phyloP scores from a whole-genome alignment of 2,888 invertebrate genomes.

The Dynastes tityus region DNA sequence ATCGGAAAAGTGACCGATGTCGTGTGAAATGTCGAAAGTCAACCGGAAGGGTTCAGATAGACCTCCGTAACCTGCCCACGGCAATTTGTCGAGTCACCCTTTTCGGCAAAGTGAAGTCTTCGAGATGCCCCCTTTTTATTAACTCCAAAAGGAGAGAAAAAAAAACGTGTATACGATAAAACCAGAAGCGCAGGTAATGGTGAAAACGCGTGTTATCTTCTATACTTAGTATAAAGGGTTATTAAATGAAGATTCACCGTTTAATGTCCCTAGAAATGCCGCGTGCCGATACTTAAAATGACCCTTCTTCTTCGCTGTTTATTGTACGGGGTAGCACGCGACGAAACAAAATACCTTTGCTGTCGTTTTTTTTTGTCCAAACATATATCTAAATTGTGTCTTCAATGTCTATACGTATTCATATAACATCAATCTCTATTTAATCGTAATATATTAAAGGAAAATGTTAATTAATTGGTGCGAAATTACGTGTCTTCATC shows the following conservation, averaged over 20 bases:
- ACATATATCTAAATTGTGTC: not conserved
- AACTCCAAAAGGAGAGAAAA: constrained; percentile 40
- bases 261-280: constrained; percentile 56
- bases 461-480: not conserved
- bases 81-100: not conserved
- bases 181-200: constrained; percentile 58
- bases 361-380: constrained; percentile 1
- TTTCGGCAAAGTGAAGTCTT: constrained; percentile 16
- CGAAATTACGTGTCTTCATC: not conserved
- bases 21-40: constrained; percentile 57
- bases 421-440: not conserved
- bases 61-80: constrained; percentile 4
- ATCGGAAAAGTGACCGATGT: constrained; percentile 56
- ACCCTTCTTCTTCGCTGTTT: constrained; percentile 49
- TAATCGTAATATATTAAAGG: not conserved
- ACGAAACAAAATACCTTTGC: constrained; percentile 24
- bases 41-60: constrained; percentile 56
- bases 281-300: constrained; percentile 55
- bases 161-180: constrained; percentile 30
- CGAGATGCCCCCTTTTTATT: constrained; percentile 29
- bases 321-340: constrained; percentile 58
- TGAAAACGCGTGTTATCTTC: constrained; percentile 58
- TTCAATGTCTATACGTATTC: not conserved
- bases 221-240: constrained; percentile 54
- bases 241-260: constrained; percentile 64